Percentiles rank a stretch among this genome's conserved stretches.
Conservation (phyloP, 2,113 vertebrate species). For the Hyperoodon ampullatus region DNA sequence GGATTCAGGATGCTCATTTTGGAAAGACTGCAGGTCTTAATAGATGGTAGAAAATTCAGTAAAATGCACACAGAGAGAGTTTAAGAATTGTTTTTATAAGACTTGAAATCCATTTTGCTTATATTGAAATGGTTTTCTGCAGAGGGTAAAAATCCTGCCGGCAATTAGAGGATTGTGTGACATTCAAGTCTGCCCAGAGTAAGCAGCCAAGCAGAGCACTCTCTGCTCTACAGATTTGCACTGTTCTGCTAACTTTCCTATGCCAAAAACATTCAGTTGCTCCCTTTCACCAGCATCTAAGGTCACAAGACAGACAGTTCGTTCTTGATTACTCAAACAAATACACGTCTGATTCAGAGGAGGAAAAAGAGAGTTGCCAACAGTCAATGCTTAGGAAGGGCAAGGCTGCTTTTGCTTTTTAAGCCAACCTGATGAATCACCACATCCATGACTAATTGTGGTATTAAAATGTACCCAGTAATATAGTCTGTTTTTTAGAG, state of each 20-base stretch:
- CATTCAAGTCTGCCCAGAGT: conserved; percentile 65
- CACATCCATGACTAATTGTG: conserved; percentile 83
- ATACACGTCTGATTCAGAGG: conserved; percentile 85
- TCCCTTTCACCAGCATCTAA: conserved; percentile 87
- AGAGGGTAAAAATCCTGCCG: conserved; percentile 52
- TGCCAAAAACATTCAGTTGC: conserved; percentile 87
- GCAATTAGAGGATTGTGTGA: conserved; percentile 66
- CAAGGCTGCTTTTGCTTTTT: conserved; percentile 84
- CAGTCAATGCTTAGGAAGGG: conserved; percentile 81
- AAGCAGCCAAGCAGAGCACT: conserved; percentile 74
- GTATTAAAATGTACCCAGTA: conserved; percentile 75
- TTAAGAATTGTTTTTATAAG: background rate
- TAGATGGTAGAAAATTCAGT: conserved; percentile 14
- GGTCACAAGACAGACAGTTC: conserved; percentile 90
- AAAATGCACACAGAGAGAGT: conserved; percentile 52
- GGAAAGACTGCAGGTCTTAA: conserved; percentile 49
- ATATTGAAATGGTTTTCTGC: conserved; percentile 69
- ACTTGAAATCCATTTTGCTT: conserved; percentile 65
- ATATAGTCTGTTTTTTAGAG: conserved; percentile 70
- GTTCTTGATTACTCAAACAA: conserved; percentile 90
- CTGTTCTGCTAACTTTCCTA: conserved; percentile 82
- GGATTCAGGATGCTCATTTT: conserved; percentile 49
- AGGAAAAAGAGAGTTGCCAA: conserved; percentile 82
- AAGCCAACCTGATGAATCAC: conserved; percentile 87
- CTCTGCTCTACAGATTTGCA: conserved; percentile 83